Conservation (phyloP, 2,113 vertebrate genomes). For the Vombatus ursinus region DNA sequence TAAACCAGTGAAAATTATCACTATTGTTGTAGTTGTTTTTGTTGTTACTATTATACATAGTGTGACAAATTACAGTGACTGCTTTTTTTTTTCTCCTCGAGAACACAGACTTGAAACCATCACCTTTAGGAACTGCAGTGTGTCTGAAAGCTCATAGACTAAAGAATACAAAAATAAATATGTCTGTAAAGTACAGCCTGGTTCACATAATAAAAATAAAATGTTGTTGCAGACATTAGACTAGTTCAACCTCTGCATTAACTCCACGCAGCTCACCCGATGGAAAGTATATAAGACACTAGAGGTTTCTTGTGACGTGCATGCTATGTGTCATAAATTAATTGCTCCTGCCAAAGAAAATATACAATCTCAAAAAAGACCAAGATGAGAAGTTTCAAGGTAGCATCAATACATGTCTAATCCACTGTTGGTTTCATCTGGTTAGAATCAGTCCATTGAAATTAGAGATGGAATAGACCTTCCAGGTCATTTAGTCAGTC, state of each 20-base stretch:
- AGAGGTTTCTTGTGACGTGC: constrained; percentile 70
- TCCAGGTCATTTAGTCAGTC: constrained; percentile 61
- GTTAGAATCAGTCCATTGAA: constrained; percentile 77
- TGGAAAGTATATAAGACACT: constrained; percentile 53
- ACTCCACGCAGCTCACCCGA: constrained; percentile 35
- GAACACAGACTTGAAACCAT: constrained; percentile 72
- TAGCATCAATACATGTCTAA: constrained; percentile 65
- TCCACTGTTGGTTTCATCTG: constrained; percentile 67
- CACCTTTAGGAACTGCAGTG: constrained; percentile 70
- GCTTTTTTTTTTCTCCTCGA: constrained; percentile 68
- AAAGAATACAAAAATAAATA: constrained; percentile 54
- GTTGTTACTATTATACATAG: constrained; percentile 21
- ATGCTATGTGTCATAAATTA: constrained; percentile 70
- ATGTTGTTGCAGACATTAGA: constrained; percentile 70
- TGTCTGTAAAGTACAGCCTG: constrained; percentile 65
- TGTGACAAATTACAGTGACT: constrained; percentile 60
- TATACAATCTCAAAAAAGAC: constrained; percentile 73
- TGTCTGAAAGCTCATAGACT: constrained; percentile 43
- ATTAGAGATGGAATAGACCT: constrained; percentile 54
- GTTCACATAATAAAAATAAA: constrained; percentile 62
- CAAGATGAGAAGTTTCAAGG: constrained; percentile 72
- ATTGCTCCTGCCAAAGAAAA: constrained; percentile 74
- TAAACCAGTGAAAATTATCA: background rate
- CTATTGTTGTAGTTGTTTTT: background rate
- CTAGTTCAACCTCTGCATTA: constrained; percentile 42